These are phyloP conservation scores for Lipotes vexillifer DNA, from an alignment of 2,113 vertebrate species.

Conservation along the genomic window DNA sequence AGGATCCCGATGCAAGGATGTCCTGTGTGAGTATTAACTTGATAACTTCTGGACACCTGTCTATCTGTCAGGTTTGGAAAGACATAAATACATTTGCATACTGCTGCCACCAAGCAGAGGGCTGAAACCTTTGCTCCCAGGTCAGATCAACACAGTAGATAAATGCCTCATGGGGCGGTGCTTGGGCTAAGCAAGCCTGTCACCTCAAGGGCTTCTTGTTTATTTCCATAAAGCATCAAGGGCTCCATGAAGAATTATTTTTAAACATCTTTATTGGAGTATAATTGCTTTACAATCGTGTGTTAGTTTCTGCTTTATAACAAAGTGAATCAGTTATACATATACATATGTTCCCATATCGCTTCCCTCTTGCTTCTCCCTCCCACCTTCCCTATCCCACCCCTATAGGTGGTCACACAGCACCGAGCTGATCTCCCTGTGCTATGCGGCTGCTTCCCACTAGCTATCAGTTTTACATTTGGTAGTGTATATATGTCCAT, in stretches of 20 bases:
- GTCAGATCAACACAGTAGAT: background rate
- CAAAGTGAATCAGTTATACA: too few relatives aligned
- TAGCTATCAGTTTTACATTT: too few relatives aligned
- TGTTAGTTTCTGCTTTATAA: too few relatives aligned
- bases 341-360: too few relatives aligned
- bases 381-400: too few relatives aligned
- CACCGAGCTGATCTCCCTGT: too few relatives aligned
- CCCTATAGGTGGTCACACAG: too few relatives aligned
- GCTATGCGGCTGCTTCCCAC: too few relatives aligned
- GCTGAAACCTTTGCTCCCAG: background rate
- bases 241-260: background rate
- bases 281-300: too few relatives aligned
- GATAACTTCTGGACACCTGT: background rate
- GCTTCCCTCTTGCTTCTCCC: too few relatives aligned
- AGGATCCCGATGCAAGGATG: background rate
- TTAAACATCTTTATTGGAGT: too few relatives aligned
- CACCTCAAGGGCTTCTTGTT: background rate
- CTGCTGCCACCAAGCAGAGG: background rate
- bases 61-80: background rate
- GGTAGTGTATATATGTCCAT: too few relatives aligned
- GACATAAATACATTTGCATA: conserved; percentile 6
- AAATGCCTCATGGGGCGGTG: background rate
- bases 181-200: background rate
- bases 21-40: background rate
- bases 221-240: conserved; percentile 29